phyloP scores from a whole-genome alignment of 2,888 invertebrate species.

The Teinopalpus imperialis region DNA sequence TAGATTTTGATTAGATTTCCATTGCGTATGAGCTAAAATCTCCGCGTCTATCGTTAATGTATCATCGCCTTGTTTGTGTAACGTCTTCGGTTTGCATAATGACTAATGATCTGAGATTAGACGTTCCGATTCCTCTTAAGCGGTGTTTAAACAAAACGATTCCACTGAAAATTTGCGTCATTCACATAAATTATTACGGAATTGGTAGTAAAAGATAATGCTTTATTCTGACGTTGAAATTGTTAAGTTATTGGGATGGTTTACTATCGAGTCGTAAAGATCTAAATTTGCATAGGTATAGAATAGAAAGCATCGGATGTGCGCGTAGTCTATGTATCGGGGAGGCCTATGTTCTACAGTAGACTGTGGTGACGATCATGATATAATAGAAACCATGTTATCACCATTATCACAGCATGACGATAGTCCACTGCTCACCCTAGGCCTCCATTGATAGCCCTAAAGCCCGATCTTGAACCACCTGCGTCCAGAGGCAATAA shows the following conservation, averaged over 20 bases:
- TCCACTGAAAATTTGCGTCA: slow-evolving; percentile 13
- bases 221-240: not conserved
- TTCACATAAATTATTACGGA: slow-evolving; percentile 10
- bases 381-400: too few species aligned
- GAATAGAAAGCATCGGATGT: not conserved
- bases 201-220: slow-evolving; percentile 3
- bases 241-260: not conserved
- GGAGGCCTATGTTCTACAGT: too few species aligned
- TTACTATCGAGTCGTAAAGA: not conserved
- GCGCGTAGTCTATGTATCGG: too few species aligned
- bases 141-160: slow-evolving; percentile 15
- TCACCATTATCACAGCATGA: too few species aligned
- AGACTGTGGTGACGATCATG: too few species aligned
- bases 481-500: too few species aligned
- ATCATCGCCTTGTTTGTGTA: slow-evolving; percentile 9
- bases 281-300: not conserved
- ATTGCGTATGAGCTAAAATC: slow-evolving; percentile 3
- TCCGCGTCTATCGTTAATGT: not conserved
- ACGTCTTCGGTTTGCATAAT: slow-evolving; percentile 8
- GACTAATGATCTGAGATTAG: slow-evolving; percentile 17
- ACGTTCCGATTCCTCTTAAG: slow-evolving; percentile 9
- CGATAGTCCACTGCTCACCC: too few species aligned
- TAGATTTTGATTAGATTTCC: not conserved
- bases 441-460: too few species aligned
- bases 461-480: too few species aligned